These are phyloP conservation scores for Emmelina monodactyla DNA, from an alignment of 2,888 invertebrate species.

Conservation along the genomic window DNA sequence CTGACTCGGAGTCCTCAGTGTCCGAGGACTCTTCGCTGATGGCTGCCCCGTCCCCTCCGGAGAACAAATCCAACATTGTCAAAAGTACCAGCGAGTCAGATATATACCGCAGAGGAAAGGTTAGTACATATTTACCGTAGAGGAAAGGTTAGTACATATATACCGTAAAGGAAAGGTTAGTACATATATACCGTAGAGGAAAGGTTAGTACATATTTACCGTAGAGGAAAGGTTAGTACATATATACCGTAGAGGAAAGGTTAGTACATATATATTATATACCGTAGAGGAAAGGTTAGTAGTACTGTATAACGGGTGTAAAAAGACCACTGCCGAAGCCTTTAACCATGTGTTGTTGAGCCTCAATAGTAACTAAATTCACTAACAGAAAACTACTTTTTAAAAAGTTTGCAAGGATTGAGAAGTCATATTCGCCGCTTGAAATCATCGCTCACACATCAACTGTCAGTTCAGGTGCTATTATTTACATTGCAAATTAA, in stretches of 20 bases:
- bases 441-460: no score
- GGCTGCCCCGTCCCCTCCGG: constrained; percentile 24
- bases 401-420: no score
- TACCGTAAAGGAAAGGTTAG: not conserved
- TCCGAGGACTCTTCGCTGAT: not conserved
- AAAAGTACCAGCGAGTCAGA: constrained; percentile 47
- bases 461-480: no score
- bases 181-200: not conserved
- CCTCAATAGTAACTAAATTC: no score
- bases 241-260: not conserved
- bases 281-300: no score
- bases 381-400: no score
- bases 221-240: not conserved
- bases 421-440: no score
- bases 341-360: no score
- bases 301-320: no score
- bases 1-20: not conserved
- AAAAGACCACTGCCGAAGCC: no score
- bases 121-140: not conserved
- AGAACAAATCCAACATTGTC: constrained; percentile 17
- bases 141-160: not conserved
- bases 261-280: not conserved
- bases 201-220: not conserved
- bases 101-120: constrained; percentile 29
- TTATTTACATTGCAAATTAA: no score